Evolutionary conservation across 2,888 invertebrate species (phyloP), one percentile per base, ranked within the genome.

Genomic region (Vesta saturnalis): DNA sequence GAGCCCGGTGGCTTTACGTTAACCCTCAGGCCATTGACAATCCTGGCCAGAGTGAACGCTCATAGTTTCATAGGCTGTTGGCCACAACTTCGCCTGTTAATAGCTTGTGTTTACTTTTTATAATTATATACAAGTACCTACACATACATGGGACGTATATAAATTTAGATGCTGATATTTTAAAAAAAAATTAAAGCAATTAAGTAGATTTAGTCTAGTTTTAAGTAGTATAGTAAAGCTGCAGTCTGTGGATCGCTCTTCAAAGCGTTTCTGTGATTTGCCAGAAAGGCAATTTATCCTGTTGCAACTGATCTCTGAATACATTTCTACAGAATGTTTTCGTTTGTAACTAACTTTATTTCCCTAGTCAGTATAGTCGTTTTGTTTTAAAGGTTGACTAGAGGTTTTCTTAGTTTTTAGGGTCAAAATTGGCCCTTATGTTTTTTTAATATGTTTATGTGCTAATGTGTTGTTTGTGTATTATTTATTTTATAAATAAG

Each of bases 211-310:
- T 80, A 78, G 77, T 72, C 59, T 75, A 76, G 73, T 69, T 66
- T 71, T 74, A 73, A 73, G 64, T 73, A 72, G 67, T 35, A 35
- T 65, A 69, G 60, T 52, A 68, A 77, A 78, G 77, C 77, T 79
- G 77, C 77, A 64, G 79, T 77, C 77, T 80, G 79, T 81, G 80
- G 81, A 80, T 79, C 79, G 84, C 84, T 83, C 84, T 82, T 84
- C 83, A 84, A 84, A 84, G 84, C 84, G 81, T 81, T 80, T 80
- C 84, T 84, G 84, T 84, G 84, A 84, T 84, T 82, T 79, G 79
- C 82, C 82, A 76, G 77, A 77, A 74, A 74, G 80, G 81, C 80
- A 79, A 74, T 79, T 77, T 79, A 78, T 80, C 76, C 78, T 81
- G 81, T 82, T 81, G 78, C 76, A 77, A 78, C 77, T 77, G 79